Evolutionary conservation across 92 coral and sea anemone genomes (phyloP), one percentile per base, ranked within the genome.

Genomic region (Zoanthus sociatus): DNA sequence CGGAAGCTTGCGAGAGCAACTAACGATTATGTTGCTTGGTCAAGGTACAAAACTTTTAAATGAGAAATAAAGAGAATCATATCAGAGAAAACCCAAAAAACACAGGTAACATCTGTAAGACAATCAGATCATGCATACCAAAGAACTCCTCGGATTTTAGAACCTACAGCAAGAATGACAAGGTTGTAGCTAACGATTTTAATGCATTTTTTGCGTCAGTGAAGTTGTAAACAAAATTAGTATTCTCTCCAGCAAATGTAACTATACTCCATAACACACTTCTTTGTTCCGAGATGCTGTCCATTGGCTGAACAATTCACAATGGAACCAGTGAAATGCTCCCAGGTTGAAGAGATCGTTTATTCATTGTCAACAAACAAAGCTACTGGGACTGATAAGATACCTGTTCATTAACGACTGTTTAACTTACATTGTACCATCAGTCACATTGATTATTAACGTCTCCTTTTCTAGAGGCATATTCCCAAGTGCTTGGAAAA

Each of bases 61-160:
- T 14, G 18, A 56, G 66, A 37, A 37, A 37, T 37, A 37, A 37
- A 37, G 42, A 2, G 42, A 37, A 37, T 37, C 3, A 37, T 2
- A 37, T 37, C 4, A 37, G 42, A 37, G 42, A 37, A 37, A 37
- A 37, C 42, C 42, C 42, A 77, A 86, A 78, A 21, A 86, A 79
- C 53, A 84, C 93, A 70, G 76, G 68, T 48, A 70, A 78, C 51
- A 73, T 90, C 69, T 86, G 84, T 90, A 82, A 86, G 86, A 64
- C 83, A 71, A 73, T 54, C 14, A 54, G 60, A 54, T 54, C 60
- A 54, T 54, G 60, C 60, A 54, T 54, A 6, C 60, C 60, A 76
- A 89, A 89, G 88, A 89, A 89, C 84, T 73, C 79, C 45, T 76
- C 85, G 20, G 78, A 88, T n/a, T 17, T 50, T 30, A 88, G 64